Evolutionary conservation across 2,888 invertebrate species (phyloP).

Genomic region (Cantharis flavilabris): DNA sequence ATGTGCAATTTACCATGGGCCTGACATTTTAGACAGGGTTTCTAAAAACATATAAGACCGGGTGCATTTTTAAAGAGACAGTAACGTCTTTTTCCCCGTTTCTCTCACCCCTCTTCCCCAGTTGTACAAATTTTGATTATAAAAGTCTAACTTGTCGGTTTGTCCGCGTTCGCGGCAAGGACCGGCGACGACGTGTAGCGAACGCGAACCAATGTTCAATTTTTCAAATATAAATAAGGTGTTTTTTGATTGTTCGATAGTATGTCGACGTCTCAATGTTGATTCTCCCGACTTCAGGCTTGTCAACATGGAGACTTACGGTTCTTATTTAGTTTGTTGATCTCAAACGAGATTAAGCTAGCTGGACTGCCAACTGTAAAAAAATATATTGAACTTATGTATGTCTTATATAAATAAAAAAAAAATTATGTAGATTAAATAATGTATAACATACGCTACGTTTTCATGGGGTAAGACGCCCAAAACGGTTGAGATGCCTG

Average conservation of each 20-base stretch:
- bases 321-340: conserved; percentile 49
- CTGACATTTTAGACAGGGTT: conserved; percentile 55
- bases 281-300: conserved; percentile 9
- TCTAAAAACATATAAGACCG: conserved; percentile 43
- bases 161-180: not conserved
- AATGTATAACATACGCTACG: conserved; percentile 45
- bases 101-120: conserved; percentile 47
- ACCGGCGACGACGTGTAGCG: not conserved
- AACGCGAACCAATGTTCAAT: conserved; percentile 21
- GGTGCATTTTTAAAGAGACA: conserved; percentile 37
- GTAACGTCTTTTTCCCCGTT: conserved; percentile 32
- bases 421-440: conserved; percentile 50
- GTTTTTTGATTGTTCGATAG: conserved; percentile 47
- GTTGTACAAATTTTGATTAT: conserved; percentile 48
- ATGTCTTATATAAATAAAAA: conserved; percentile 52
- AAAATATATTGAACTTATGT: conserved; percentile 53
- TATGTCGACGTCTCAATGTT: conserved; percentile 39
- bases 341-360: conserved; percentile 55
- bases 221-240: conserved; percentile 39
- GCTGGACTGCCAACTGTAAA: conserved; percentile 59
- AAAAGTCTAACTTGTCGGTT: conserved; percentile 35
- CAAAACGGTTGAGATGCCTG: conserved; percentile 23
- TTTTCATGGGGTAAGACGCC: conserved; percentile 38
- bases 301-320: conserved; percentile 43
- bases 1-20: conserved; percentile 56